A percentile compares a stretch with the other conserved stretches of the same genome.
Conservation (phyloP, 2,113 vertebrate species). For the Herpailurus yagouaroundi region DNA sequence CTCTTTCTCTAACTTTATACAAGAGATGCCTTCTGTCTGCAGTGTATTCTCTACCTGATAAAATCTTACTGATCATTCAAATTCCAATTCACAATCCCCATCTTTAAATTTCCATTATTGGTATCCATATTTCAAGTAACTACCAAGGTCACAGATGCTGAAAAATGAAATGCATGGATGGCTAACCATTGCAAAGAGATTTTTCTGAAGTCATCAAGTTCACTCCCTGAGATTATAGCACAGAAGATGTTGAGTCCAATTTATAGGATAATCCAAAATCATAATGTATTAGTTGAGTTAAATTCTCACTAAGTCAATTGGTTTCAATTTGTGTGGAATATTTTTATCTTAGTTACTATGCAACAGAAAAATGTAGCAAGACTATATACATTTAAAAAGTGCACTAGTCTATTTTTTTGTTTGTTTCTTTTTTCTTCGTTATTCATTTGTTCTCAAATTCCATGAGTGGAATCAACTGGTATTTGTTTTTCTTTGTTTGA, state of each 20-base stretch:
- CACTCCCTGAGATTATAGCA: background rate
- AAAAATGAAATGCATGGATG: background rate
- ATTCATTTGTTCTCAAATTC: background rate
- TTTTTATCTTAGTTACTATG: background rate
- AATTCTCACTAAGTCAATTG: background rate
- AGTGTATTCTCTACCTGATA: background rate
- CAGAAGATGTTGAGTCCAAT: background rate
- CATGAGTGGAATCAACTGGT: background rate
- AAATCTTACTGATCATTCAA: background rate
- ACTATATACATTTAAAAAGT: background rate
- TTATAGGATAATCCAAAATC: background rate
- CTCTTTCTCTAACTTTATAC: background rate
- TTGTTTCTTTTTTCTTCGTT: background rate
- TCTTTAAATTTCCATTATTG: background rate
- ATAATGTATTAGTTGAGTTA: background rate
- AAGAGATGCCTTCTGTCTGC: background rate
- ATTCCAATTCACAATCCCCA: background rate
- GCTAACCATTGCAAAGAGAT: background rate
- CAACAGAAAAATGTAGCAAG: background rate
- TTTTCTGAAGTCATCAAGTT: background rate
- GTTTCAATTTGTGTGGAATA: background rate
- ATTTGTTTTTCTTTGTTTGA: background rate
- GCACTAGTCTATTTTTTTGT: background rate
- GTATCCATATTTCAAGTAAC: background rate
- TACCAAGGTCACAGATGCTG: background rate